Evolutionary conservation across 1,140 invertebrate species (phyloP), one percentile per base, ranked within the genome.

Genomic region (Sipha flava): DNA sequence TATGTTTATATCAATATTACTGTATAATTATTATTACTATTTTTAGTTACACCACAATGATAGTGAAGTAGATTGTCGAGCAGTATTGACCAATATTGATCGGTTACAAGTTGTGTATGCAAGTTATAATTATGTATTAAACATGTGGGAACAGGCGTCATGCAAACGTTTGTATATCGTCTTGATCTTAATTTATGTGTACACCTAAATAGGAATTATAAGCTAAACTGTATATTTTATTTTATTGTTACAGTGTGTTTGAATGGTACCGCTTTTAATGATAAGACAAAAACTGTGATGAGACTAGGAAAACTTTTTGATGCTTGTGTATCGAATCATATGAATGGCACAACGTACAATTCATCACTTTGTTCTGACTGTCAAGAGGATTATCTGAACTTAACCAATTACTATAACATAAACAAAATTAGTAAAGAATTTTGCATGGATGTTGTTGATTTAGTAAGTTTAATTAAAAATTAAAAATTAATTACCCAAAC

Each of bases 381-480:
- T 47, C 80, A 79, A 80, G 31, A 72, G 40, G 26, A 62, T 23
- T 83, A 83, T 49, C 16, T 49, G 2, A 57, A 79, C 1, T 80
- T 83, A 52, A 83, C 80, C 18, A 23, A 79, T 54, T 80, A 64
- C 31, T 83, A 83, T 49, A 80, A 82, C 21, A 31, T 2, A 4
- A 40, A 82, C n/a, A 82, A 81, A 81, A 72, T 16, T 34, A 40
- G 40, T 21, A 52, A 75, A 4, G 79, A 40, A 52, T 81, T 82
- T 81, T 82, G 82, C 62, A 82, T 82, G 82, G 82, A 82, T 34
- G 79, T 82, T 14, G 79, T 82, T 18, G 82, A 82, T 70, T 57
- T 82, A 66, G 81, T 82, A 31, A 79, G 80, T 79, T n/a, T 18
- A 10, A n/a, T n/a, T n/a, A n/a, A n/a, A n/a, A n/a, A n/a, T n/a